Conservation (phyloP, 2,797 vertebrate species). For the Limosa lapponica region DNA sequence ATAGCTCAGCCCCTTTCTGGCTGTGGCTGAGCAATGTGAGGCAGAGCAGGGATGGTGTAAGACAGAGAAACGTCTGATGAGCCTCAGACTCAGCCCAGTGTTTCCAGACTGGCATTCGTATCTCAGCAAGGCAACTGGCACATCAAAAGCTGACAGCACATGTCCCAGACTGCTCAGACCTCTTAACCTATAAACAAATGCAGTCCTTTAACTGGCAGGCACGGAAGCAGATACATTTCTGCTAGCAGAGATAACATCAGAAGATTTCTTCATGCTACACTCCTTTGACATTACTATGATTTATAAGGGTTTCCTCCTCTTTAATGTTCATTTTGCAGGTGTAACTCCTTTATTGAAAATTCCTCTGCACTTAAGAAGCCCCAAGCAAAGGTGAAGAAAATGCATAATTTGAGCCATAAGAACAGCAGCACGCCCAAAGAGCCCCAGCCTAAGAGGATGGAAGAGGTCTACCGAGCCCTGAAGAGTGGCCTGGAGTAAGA, state of each 20-base stretch:
- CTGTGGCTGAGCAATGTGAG: background rate
- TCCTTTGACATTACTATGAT: background rate
- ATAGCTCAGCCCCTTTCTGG: background rate
- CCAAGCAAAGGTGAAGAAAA: conserved; percentile 93
- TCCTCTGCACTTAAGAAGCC: conserved; percentile 92
- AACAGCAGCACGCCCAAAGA: conserved; percentile 88
- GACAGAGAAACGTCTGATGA: background rate
- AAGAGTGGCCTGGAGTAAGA: conserved; percentile 95
- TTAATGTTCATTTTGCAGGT: conserved; percentile 80
- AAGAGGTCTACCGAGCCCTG: conserved; percentile 90
- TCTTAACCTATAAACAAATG: background rate
- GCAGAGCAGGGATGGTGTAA: background rate
- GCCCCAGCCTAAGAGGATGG: conserved; percentile 92
- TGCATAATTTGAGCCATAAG: conserved; percentile 91
- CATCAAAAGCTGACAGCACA: background rate
- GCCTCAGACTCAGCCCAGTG: background rate
- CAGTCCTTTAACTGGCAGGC: background rate
- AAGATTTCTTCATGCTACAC: background rate
- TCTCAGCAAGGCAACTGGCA: background rate
- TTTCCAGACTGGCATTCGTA: background rate
- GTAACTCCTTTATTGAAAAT: conserved; percentile 98
- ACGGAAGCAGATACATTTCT: background rate
- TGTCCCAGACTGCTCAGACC: background rate
- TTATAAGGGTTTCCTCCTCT: conserved; percentile 33
- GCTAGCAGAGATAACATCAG: background rate